Percentiles rank a stretch among this genome's conserved stretches.
These are phyloP conservation scores for Sula dactylatra DNA, from an alignment of 2,113 vertebrate species.

Conservation along the genomic window DNA sequence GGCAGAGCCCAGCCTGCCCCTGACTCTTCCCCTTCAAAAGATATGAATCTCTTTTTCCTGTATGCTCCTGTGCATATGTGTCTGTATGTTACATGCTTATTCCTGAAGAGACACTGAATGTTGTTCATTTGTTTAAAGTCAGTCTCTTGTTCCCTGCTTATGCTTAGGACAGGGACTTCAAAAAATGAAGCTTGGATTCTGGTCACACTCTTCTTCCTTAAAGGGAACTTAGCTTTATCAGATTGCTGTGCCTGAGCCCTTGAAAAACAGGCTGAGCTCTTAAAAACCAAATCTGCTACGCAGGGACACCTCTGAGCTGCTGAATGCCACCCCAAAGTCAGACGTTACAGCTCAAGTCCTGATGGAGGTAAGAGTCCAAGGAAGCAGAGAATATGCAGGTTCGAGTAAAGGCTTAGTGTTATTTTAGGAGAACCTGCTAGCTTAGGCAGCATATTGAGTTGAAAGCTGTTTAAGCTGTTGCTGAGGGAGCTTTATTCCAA, in stretches of 20 bases:
- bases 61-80: neutral
- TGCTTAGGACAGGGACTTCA: neutral
- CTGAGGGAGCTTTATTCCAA: neutral
- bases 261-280: neutral
- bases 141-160: neutral
- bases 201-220: neutral
- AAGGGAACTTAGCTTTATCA: neutral
- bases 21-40: neutral
- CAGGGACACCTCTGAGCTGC: neutral
- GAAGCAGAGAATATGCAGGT: neutral
- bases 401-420: neutral
- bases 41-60: neutral
- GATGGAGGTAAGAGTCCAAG: neutral
- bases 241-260: neutral
- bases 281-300: neutral
- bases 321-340: neutral
- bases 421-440: neutral
- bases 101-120: neutral
- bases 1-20: neutral
- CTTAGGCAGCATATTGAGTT: neutral
- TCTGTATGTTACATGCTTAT: neutral
- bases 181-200: neutral
- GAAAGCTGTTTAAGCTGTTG: neutral
- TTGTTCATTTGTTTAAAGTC: neutral
- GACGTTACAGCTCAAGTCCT: neutral